Evolutionary conservation across 1,140 invertebrate genomes (phyloP).

Genomic region (Drosophila nigrodunni): DNA sequence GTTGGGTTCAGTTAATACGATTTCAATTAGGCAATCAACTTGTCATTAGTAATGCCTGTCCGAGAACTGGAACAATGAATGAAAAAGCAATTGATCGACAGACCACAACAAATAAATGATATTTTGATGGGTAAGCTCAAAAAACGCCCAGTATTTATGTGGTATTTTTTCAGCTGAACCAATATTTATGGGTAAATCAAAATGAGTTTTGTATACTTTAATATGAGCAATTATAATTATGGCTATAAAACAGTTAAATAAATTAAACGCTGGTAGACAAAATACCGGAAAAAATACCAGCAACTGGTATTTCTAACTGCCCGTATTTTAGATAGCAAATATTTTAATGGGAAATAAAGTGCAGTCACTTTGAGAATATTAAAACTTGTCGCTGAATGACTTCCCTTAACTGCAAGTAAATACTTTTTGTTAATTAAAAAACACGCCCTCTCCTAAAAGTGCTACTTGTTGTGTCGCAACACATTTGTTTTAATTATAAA

Average conservation of each 20-base stretch:
- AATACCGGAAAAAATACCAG: background rate
- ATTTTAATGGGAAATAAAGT: slow-evolving; percentile 5
- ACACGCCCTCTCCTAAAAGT: slow-evolving; percentile 28
- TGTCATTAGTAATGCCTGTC: slow-evolving; percentile 53
- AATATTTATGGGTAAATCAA: background rate
- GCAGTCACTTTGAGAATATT: background rate
- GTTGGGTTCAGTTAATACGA: slow-evolving; percentile 43
- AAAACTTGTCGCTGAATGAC: slow-evolving; percentile 8
- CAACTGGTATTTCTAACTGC: background rate
- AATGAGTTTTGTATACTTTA: background rate
- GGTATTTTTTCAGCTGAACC: slow-evolving; percentile 3
- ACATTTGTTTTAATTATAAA: slow-evolving; percentile 60
- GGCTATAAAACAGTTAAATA: background rate
- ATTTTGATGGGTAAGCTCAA: slow-evolving; percentile 1
- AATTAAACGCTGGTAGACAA: background rate
- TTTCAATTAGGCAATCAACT: slow-evolving; percentile 66
- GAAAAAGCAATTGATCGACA: slow-evolving; percentile 9
- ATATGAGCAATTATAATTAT: background rate
- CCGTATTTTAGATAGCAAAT: background rate
- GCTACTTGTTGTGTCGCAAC: slow-evolving; percentile 40
- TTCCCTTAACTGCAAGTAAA: background rate
- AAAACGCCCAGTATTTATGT: slow-evolving; percentile 23
- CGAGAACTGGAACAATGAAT: slow-evolving; percentile 21
- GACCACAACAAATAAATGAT: slow-evolving; percentile 27
- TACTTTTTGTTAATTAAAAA: slow-evolving; percentile 8